Percentiles rank a stretch among this genome's conserved stretches.
phyloP scores from a whole-genome alignment of 2,888 invertebrate species.

The Polymixis flavicincta region DNA sequence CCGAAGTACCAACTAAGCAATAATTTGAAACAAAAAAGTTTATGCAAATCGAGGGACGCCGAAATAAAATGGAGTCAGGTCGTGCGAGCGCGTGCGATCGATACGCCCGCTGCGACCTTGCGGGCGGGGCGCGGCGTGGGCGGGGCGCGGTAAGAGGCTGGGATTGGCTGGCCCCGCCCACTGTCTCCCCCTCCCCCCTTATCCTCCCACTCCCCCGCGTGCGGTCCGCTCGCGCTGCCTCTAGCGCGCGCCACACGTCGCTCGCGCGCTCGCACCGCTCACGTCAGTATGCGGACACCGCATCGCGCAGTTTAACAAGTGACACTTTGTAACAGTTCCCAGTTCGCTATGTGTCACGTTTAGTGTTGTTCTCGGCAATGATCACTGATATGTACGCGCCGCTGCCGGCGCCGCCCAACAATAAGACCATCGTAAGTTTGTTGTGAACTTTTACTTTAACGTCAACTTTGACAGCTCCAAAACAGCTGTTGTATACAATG shows the following conservation, averaged over 20 bases:
- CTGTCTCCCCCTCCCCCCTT: conserved; percentile 77
- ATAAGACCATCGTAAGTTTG: conserved; percentile 87
- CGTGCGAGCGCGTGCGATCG: conserved; percentile 87
- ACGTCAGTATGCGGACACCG: conserved; percentile 74
- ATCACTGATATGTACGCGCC: conserved; percentile 89
- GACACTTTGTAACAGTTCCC: conserved; percentile 64
- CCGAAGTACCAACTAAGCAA: conserved; percentile 72
- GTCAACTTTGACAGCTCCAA: conserved; percentile 60
- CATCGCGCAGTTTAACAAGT: conserved; percentile 64
- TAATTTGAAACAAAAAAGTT: conserved; percentile 87
- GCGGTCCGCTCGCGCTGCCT: conserved; percentile 58
- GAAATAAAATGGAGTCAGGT: conserved; percentile 90
- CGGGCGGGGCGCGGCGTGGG: conserved; percentile 86
- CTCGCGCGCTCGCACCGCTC: conserved; percentile 68
- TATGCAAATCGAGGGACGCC: conserved; percentile 88
- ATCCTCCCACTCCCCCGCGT: conserved; percentile 67
- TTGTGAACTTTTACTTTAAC: conserved; percentile 55
- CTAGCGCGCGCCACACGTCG: conserved; percentile 66
- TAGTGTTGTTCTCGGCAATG: conserved; percentile 82
- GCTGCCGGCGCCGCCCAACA: conserved; percentile 82
- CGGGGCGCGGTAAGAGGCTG: conserved; percentile 86
- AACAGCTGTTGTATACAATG: conserved; percentile 59
- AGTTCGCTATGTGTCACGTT: conserved; percentile 71
- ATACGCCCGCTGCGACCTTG: conserved; percentile 88
- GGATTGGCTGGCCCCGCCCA: conserved; percentile 83